These are phyloP conservation scores for Hippocampus comes DNA, from an alignment of 2,113 vertebrate genomes.

Conservation along the genomic window DNA sequence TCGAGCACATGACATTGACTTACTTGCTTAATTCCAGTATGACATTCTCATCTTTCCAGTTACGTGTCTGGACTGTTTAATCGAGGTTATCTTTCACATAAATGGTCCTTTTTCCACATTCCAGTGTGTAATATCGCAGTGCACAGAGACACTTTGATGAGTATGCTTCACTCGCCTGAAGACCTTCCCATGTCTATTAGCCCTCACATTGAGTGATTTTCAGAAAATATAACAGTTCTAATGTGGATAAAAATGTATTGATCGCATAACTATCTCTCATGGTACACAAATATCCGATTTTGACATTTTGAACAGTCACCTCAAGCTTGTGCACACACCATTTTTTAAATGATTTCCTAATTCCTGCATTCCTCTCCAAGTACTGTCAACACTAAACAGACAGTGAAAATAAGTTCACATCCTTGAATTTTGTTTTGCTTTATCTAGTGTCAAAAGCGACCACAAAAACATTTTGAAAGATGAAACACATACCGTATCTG, in stretches of 20 bases:
- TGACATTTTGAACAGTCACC: background rate
- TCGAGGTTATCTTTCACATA: conserved; percentile 29
- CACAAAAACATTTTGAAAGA: no score
- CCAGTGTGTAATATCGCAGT: conserved; percentile 13
- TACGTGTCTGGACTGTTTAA: conserved; percentile 23
- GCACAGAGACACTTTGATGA: conserved; percentile 22
- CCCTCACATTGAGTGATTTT: conserved; percentile 17
- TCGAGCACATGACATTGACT: conserved; percentile 31
- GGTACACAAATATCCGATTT: background rate
- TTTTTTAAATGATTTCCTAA: no score
- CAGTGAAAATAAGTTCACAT: no score
- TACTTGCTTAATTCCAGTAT: conserved; percentile 16
- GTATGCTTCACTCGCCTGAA: conserved; percentile 16
- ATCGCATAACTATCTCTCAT: background rate
- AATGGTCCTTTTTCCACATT: conserved; percentile 34
- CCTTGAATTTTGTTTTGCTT: no score
- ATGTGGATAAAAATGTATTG: background rate
- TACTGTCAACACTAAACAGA: no score
- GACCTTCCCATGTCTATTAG: conserved; percentile 13
- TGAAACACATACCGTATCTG: no score
- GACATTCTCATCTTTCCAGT: conserved; percentile 41
- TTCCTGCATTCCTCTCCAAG: no score
- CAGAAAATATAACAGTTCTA: conserved; percentile 7
- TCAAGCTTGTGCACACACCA: background rate
- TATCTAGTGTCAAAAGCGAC: no score